phyloP scores from a whole-genome alignment of 2,113 vertebrate genomes.

The Semnornis frantzii region DNA sequence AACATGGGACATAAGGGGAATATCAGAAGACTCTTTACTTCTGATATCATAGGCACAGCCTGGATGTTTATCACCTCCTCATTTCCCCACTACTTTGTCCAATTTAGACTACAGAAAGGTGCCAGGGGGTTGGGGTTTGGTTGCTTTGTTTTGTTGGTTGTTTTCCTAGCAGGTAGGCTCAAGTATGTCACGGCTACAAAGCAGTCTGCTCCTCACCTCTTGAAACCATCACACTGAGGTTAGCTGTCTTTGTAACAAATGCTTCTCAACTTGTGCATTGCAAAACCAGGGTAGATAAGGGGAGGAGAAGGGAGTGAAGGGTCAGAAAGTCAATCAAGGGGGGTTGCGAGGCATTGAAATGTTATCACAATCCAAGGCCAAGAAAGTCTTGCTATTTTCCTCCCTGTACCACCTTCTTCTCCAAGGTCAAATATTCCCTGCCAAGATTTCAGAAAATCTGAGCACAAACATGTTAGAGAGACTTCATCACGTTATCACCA shows the following conservation, averaged over 20 bases:
- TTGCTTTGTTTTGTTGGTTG: background rate
- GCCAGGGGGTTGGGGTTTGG: background rate
- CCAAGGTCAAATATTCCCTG: slow-evolving; percentile 45
- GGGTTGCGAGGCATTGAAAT: slow-evolving; percentile 18
- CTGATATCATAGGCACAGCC: background rate
- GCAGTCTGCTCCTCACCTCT: accelerated
- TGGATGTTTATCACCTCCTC: background rate
- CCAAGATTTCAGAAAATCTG: slow-evolving; percentile 37
- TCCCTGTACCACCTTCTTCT: slow-evolving; percentile 31
- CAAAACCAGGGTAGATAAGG: slow-evolving; percentile 4
- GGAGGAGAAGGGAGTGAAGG: slow-evolving; percentile 45
- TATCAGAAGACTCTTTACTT: background rate
- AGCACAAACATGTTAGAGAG: background rate
- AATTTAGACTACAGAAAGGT: background rate
- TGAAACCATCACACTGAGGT: background rate
- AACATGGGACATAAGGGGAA: background rate
- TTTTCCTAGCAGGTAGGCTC: background rate
- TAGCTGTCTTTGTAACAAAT: background rate
- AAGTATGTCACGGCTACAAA: background rate
- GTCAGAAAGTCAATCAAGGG: slow-evolving; percentile 44
- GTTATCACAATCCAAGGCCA: slow-evolving; percentile 34
- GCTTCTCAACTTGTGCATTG: slow-evolving; percentile 12
- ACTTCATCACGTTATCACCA: background rate
- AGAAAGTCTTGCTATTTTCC: slow-evolving; percentile 25
- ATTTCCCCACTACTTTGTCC: background rate